Conservation (phyloP, 1,140 invertebrate genomes). For the Bombus confusus region DNA sequence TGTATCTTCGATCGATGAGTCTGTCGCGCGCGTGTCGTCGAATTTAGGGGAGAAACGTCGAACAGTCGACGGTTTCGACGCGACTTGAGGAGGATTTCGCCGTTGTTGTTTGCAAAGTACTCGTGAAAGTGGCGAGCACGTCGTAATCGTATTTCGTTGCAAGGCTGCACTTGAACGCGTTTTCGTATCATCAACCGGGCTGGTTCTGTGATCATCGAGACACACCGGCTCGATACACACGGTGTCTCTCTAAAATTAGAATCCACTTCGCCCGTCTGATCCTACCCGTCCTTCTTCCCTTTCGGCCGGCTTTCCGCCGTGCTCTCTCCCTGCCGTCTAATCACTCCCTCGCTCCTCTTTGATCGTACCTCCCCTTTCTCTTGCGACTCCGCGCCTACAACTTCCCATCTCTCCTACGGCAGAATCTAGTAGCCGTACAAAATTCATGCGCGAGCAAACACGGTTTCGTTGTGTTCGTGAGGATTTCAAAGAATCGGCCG, state of each 20-base stretch:
- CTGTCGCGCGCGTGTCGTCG: background rate
- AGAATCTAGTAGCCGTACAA: background rate
- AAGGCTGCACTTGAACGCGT: slow-evolving; percentile 52
- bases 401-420: background rate
- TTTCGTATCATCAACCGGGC: slow-evolving; percentile 18
- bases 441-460: slow-evolving; percentile 20
- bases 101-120: slow-evolving; percentile 23
- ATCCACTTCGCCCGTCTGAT: slow-evolving; percentile 70
- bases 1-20: background rate
- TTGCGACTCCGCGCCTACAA: background rate
- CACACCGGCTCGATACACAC: slow-evolving; percentile 46
- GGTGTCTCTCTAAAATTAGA: slow-evolving; percentile 72
- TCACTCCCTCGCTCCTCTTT: slow-evolving; percentile 61
- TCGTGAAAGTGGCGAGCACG: slow-evolving; percentile 12
- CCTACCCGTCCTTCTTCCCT: slow-evolving; percentile 45
- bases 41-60: background rate
- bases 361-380: slow-evolving; percentile 34
- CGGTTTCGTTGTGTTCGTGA: background rate
- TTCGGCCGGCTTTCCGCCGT: slow-evolving; percentile 26
- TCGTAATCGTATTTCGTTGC: slow-evolving; percentile 56
- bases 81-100: slow-evolving; percentile 16
- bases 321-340: slow-evolving; percentile 31
- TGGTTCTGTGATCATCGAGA: slow-evolving; percentile 45
- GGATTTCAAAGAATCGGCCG: background rate
- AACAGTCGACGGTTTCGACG: background rate